A percentile compares a stretch with the other conserved stretches of the same genome.
These are phyloP conservation scores for Sipha maydis DNA, from an alignment of 2,888 invertebrate genomes.

Conservation along the genomic window DNA sequence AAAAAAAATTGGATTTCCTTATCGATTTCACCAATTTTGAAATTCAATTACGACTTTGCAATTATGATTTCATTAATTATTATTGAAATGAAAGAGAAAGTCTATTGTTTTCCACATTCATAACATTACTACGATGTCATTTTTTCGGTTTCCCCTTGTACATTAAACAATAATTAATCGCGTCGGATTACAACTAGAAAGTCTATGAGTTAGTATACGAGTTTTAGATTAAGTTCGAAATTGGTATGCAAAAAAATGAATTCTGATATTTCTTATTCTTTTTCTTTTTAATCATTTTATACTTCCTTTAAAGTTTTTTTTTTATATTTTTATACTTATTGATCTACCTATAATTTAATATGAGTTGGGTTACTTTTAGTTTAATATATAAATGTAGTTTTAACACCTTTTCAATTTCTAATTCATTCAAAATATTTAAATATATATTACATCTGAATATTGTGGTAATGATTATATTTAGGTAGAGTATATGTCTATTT, in stretches of 20 bases:
- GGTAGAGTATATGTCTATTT: neutral
- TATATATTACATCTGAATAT: neutral
- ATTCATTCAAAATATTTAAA: neutral
- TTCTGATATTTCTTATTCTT: neutral
- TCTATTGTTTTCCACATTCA: constrained; percentile 60
- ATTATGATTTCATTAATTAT: constrained; percentile 59
- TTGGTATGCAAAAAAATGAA: constrained; percentile 1
- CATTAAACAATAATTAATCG: constrained; percentile 60
- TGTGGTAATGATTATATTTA: neutral
- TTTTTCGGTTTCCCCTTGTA: constrained; percentile 55
- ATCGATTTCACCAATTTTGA: constrained; percentile 55
- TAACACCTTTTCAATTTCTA: neutral
- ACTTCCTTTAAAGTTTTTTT: neutral
- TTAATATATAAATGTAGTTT: neutral
- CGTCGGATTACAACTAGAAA: constrained; percentile 49
- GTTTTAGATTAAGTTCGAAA: constrained; percentile 8
- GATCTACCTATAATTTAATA: neutral
- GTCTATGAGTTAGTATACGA: neutral
- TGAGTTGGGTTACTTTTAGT: too few relatives aligned
- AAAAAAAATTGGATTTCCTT: constrained; percentile 14
- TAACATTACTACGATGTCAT: constrained; percentile 59
- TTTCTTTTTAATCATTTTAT: neutral
- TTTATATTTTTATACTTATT: neutral
- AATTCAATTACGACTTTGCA: constrained; percentile 35
- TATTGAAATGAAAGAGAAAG: constrained; percentile 60